Percentiles rank a stretch among this genome's conserved stretches.
These are phyloP conservation scores for Apamea epomidion DNA, from an alignment of 2,888 invertebrate genomes.

Conservation along the genomic window DNA sequence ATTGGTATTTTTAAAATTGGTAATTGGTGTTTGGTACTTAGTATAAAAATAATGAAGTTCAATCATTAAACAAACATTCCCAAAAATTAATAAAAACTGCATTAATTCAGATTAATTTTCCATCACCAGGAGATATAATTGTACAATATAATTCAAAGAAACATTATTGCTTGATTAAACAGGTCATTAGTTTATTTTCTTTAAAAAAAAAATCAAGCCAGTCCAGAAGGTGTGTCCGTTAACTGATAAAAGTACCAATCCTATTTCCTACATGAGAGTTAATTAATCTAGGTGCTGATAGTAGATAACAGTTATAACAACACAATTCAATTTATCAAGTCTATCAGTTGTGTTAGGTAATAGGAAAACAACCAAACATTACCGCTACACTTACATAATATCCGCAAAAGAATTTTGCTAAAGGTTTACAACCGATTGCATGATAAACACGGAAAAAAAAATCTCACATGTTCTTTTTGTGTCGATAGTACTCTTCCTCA, in stretches of 20 bases:
- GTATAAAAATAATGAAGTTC: neutral
- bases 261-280: constrained; percentile 21
- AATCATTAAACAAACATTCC: neutral
- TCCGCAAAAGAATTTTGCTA: too few relatives aligned
- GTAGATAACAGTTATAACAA: constrained; percentile 39
- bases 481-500: too few relatives aligned
- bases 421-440: too few relatives aligned
- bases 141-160: neutral
- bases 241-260: constrained; percentile 9
- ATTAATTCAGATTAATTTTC: neutral
- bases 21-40: too few relatives aligned
- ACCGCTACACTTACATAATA: too few relatives aligned
- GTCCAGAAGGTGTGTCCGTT: constrained; percentile 23
- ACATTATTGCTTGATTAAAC: neutral
- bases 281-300: constrained; percentile 32
- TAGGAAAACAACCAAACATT: neutral
- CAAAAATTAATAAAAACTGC: neutral
- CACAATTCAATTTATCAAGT: constrained; percentile 40
- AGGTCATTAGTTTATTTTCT: neutral
- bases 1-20: too few relatives aligned
- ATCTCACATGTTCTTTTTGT: too few relatives aligned
- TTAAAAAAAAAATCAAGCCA: neutral
- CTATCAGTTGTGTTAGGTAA: constrained; percentile 18
- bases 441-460: too few relatives aligned
- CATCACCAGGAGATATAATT: neutral